Percentiles rank a stretch among this genome's conserved stretches.
Conservation (phyloP, 2,797 vertebrate genomes). For the Cyclura pinguis region DNA sequence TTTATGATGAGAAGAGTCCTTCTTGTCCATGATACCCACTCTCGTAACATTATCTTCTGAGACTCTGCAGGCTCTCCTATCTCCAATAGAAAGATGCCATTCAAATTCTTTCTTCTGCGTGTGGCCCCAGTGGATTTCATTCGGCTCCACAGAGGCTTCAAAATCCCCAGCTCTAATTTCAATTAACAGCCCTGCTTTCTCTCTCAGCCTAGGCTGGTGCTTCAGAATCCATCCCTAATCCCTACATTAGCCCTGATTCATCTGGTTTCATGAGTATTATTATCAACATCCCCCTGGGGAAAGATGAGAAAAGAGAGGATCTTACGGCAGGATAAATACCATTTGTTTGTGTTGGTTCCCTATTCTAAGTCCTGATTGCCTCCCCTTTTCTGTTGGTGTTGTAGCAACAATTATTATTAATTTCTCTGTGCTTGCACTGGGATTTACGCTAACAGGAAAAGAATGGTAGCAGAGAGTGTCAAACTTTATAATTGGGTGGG, state of each 20-base stretch:
- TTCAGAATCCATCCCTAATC: conserved; percentile 76
- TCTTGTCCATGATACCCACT: no score
- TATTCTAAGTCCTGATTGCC: conserved; percentile 78
- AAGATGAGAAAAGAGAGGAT: conserved; percentile 66
- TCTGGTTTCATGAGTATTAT: conserved; percentile 73
- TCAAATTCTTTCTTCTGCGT: conserved; percentile 65
- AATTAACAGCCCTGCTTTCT: conserved; percentile 70
- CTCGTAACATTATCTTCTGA: neutral
- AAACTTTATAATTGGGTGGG: conserved; percentile 76
- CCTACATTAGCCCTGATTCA: conserved; percentile 77
- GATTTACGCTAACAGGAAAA: conserved; percentile 76
- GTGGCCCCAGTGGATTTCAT: conserved; percentile 68
- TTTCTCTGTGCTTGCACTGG: conserved; percentile 76
- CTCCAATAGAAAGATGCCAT: conserved; percentile 63
- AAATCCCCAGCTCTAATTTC: conserved; percentile 80
- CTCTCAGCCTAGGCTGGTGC: conserved; percentile 54
- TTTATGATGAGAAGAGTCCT: neutral
- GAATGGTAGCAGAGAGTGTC: conserved; percentile 77
- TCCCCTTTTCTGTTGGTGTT: conserved; percentile 51
- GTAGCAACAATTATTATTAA: conserved; percentile 83
- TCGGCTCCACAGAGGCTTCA: conserved; percentile 71
- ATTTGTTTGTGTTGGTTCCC: conserved; percentile 83
- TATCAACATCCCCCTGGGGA: conserved; percentile 61
- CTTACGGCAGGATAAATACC: conserved; percentile 79
- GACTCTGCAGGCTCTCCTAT: conserved; percentile 7